These are phyloP conservation scores for Eumaeus atala DNA, from an alignment of 1,140 invertebrate species.

Conservation along the genomic window DNA sequence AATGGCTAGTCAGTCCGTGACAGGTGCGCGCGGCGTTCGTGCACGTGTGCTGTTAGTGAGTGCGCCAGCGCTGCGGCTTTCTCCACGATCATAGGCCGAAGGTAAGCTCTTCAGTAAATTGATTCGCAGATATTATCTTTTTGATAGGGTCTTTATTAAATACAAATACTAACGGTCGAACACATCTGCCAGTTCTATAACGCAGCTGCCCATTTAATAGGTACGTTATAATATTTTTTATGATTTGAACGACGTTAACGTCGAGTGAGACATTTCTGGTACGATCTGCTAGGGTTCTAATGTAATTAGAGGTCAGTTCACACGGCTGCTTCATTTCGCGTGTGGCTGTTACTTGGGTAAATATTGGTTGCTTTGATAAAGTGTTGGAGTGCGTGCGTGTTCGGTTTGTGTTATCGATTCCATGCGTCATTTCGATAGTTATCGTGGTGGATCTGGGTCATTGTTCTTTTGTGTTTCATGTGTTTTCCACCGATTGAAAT, in stretches of 20 bases:
- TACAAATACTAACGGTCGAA: slow-evolving; percentile 38
- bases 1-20: slow-evolving; percentile 62
- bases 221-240: slow-evolving; percentile 44
- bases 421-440: slow-evolving; percentile 69
- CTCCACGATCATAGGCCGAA: slow-evolving; percentile 32
- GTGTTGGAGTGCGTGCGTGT: slow-evolving; percentile 48
- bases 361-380: slow-evolving; percentile 56
- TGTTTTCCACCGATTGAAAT: slow-evolving; percentile 35
- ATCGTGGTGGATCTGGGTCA: slow-evolving; percentile 69
- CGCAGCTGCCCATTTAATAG: slow-evolving; percentile 58
- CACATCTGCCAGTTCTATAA: slow-evolving; percentile 58
- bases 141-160: slow-evolving; percentile 33
- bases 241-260: slow-evolving; percentile 31
- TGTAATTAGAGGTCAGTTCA: slow-evolving; percentile 49
- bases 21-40: slow-evolving; percentile 68
- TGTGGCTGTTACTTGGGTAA: slow-evolving; percentile 54
- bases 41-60: slow-evolving; percentile 71
- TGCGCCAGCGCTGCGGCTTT: slow-evolving; percentile 55
- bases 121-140: slow-evolving; percentile 32
- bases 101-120: slow-evolving; percentile 47
- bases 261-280: slow-evolving; percentile 41
- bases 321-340: slow-evolving; percentile 50
- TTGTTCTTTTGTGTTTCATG: slow-evolving; percentile 65
- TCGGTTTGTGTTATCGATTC: slow-evolving; percentile 61
- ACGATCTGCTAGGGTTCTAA: slow-evolving; percentile 44